Conservation (phyloP, 2,888 invertebrate genomes). For the Tipula confusa region DNA sequence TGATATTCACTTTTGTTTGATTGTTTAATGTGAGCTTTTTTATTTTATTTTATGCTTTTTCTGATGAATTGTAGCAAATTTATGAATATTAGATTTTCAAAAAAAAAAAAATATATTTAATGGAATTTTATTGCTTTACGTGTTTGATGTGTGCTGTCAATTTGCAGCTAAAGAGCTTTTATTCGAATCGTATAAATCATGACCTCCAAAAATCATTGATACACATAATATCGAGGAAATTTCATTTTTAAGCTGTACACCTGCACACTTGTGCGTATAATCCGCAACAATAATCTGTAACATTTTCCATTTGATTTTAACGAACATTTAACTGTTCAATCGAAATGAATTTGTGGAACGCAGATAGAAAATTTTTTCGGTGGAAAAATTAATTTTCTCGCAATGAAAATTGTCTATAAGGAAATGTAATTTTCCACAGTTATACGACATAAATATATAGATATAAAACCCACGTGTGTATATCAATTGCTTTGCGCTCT, state of each 20-base stretch:
- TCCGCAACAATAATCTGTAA: neutral
- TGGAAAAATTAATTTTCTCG: neutral
- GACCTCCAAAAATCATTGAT: too few species aligned
- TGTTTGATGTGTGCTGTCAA: neutral
- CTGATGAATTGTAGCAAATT: slow-evolving; percentile 20
- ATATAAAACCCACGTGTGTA: neutral
- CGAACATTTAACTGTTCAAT: neutral
- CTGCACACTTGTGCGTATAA: neutral
- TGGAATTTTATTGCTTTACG: neutral
- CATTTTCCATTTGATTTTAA: neutral
- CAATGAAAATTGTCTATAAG: neutral
- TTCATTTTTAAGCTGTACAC: neutral
- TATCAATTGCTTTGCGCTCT: neutral
- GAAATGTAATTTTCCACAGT: neutral
- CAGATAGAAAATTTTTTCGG: neutral
- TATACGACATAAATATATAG: slow-evolving; percentile 12
- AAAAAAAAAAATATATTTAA: neutral
- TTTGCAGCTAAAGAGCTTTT: neutral
- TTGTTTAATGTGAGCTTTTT: slow-evolving; percentile 25
- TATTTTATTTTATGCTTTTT: neutral
- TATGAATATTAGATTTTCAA: neutral
- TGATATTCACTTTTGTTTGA: slow-evolving; percentile 20
- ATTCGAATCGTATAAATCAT: neutral
- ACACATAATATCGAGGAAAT: too few species aligned
- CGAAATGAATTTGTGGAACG: neutral